Evolutionary conservation across 2,888 invertebrate species (phyloP), one percentile per base, ranked within the genome.

Genomic region (Acronicta aceris): DNA sequence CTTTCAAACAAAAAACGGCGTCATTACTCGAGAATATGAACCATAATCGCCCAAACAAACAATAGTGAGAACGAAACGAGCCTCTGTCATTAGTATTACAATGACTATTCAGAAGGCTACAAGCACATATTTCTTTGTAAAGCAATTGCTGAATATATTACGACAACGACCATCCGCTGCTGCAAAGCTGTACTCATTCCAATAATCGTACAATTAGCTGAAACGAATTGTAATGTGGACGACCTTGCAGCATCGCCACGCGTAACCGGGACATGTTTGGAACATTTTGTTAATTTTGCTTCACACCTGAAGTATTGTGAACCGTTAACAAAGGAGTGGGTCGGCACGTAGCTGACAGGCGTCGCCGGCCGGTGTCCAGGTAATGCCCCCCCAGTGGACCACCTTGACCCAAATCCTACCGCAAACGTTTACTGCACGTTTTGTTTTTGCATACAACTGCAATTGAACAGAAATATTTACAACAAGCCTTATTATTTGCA

Each of bases 401-500:
- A 50, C 65, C 71, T 64, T 67, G 71, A 71, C 71, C 66, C 52
- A 70, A 70, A 53, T 64, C 41, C 15, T 7, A 38, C 45, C 45
- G 46, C 58, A 42, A 49, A 30, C 49, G 48, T 33, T 25, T 38
- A 21, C 46, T 53, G 53, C 65, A 64, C 40, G 71, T 50, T 64
- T 65, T 16, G 71, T 50, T 64, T 65, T 16, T 71, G 50, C 40
- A 65, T 51, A 43, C 49, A 58, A 43, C 50, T 17, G 48, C 25
- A 21, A 50, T n/a, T 17, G n/a, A 12, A 33, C 15, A 65, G 51
- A 17, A 54, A 51, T 45, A 49, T 70, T 55, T 21, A 21, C 21
- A n/a, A n/a, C n/a, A 21, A 21, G 21, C 41, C 36, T 25, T 43
- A 33, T 15, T 16, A 53, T 41, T 43, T 38, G 48, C 48, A 56